Evolutionary conservation across 2,113 vertebrate species (phyloP).

Genomic region (Tragelaphus strepsiceros): DNA sequence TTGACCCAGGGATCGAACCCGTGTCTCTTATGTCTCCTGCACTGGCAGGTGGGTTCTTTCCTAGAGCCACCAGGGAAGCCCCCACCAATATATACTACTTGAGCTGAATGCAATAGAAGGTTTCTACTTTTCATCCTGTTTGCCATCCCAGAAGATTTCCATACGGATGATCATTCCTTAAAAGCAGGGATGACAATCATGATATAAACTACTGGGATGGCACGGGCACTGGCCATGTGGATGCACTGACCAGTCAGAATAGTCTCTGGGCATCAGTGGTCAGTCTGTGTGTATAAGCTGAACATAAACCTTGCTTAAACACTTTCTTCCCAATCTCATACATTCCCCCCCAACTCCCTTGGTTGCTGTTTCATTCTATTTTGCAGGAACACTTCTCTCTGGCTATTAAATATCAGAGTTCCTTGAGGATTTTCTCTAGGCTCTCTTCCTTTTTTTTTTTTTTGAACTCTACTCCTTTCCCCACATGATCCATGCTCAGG

Average conservation of each 20-base stretch:
- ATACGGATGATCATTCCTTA: background rate
- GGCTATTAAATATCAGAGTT: background rate
- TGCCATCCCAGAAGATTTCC: background rate
- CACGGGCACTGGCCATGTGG: background rate
- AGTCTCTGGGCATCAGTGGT: fast-evolving
- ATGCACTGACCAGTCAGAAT: background rate
- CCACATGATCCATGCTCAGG: background rate
- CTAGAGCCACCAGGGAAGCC: background rate
- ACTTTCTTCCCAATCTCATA: background rate
- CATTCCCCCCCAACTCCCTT: fast-evolving
- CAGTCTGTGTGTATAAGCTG: background rate
- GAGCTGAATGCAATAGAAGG: background rate
- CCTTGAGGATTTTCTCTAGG: background rate
- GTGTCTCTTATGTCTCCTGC: background rate
- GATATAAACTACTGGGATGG: background rate
- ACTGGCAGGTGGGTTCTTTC: background rate
- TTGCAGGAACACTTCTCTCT: background rate
- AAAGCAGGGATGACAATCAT: background rate
- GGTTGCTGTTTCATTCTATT: background rate
- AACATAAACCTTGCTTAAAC: background rate
- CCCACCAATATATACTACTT: background rate
- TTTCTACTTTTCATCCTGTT: background rate
- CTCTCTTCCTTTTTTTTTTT: background rate
- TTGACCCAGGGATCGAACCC: background rate
- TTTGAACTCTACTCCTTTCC: background rate